A percentile compares a stretch with the other conserved stretches of the same genome.
Conservation (phyloP, 2,113 vertebrate species). For the Struthidea cinerea region DNA sequence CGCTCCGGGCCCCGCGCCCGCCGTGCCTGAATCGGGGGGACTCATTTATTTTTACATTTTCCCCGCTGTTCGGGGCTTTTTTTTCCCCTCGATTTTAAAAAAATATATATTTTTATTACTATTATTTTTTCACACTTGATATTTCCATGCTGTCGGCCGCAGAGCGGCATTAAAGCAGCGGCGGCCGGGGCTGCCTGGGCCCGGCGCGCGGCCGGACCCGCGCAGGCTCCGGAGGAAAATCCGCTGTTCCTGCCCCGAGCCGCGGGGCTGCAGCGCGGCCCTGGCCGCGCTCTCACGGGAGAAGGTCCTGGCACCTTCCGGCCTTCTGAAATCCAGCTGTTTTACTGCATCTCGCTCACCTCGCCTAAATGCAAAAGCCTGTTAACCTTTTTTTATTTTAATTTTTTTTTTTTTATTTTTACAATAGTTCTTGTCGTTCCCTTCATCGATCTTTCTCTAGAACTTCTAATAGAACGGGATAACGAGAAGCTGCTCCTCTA, state of each 20-base stretch:
- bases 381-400: fast-evolving
- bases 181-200: neutral
- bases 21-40: neutral
- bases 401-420: neutral
- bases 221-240: neutral
- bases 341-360: neutral
- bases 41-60: neutral
- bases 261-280: neutral
- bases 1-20: neutral
- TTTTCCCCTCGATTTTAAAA: neutral
- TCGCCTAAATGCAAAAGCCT: neutral
- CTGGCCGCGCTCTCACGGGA: neutral
- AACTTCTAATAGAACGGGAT: neutral
- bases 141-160: neutral
- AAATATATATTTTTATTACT: fast-evolving
- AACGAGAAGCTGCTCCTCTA: neutral
- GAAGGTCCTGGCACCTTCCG: neutral
- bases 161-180: neutral
- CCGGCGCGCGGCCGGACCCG: neutral
- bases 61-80: neutral
- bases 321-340: fast-evolving
- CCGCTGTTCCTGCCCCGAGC: neutral
- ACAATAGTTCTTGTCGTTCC: fast-evolving
- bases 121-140: fast-evolving
- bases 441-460: neutral